Conservation (phyloP, 2,797 vertebrate species). For the Microctenopoma lineatum region DNA sequence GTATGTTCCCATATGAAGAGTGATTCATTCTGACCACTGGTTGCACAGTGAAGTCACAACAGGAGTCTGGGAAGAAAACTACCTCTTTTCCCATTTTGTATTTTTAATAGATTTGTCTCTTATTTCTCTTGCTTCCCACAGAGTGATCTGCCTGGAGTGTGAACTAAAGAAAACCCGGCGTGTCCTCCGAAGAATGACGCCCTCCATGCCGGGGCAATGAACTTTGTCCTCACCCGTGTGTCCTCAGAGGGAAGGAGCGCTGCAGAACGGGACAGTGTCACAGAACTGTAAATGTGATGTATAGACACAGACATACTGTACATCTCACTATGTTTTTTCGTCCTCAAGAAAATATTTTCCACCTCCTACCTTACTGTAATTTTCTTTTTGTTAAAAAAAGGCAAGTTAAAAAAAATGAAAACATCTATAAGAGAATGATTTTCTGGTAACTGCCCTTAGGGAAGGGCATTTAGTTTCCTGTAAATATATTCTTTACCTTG, state of each 20-base stretch:
- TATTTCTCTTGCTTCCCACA: slow-evolving; percentile 67
- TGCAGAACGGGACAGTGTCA: slow-evolving; percentile 57
- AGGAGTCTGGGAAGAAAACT: too few species aligned
- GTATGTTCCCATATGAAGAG: not conserved
- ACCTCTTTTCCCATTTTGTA: not conserved
- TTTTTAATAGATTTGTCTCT: not conserved
- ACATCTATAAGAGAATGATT: slow-evolving; percentile 78
- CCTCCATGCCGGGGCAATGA: slow-evolving; percentile 87
- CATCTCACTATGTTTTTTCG: slow-evolving; percentile 91
- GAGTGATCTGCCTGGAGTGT: slow-evolving; percentile 85
- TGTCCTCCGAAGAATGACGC: slow-evolving; percentile 84
- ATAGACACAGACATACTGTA: slow-evolving; percentile 95
- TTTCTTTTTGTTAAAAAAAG: slow-evolving; percentile 93
- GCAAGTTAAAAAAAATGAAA: slow-evolving; percentile 72
- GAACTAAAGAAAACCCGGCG: slow-evolving; percentile 81
- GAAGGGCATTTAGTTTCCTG: slow-evolving; percentile 90
- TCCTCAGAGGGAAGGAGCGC: slow-evolving; percentile 80
- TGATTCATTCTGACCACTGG: too few species aligned
- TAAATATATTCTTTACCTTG: slow-evolving; percentile 95
- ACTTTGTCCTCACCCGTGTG: slow-evolving; percentile 91
- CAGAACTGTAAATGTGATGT: slow-evolving; percentile 98
- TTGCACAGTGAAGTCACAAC: not conserved
- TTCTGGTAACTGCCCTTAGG: slow-evolving; percentile 78
- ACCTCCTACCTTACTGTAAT: slow-evolving; percentile 91
- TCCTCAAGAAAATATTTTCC: slow-evolving; percentile 89